A percentile compares a stretch with the other conserved stretches of the same genome.
Conservation (phyloP, 2,888 invertebrate genomes). For the Scaptomyza caliginosa region DNA sequence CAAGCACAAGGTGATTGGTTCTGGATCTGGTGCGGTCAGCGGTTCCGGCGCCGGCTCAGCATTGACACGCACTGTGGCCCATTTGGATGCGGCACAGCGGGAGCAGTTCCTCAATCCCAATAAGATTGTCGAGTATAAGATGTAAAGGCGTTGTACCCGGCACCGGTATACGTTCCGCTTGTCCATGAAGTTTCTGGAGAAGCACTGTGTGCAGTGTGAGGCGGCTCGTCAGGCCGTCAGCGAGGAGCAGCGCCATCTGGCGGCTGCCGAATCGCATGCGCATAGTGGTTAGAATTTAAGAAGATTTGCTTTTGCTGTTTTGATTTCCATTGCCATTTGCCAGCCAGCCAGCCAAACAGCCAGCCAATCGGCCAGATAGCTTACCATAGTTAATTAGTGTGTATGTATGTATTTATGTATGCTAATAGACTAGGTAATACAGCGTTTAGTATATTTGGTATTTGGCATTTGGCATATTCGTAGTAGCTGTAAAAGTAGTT, state of each 20-base stretch:
- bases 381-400: constrained; percentile 24
- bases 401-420: background rate
- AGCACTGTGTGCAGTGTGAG: constrained; percentile 81
- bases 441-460: constrained; percentile 32
- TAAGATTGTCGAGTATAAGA: constrained; percentile 84
- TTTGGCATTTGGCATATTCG: constrained; percentile 50
- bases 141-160: constrained; percentile 84
- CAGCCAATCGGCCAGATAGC: no score
- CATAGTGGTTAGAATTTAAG: constrained; percentile 72
- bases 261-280: constrained; percentile 44
- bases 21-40: constrained; percentile 32
- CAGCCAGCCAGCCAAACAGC: no score
- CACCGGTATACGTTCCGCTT: constrained; percentile 83
- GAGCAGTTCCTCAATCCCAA: constrained; percentile 84
- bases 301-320: constrained; percentile 50
- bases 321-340: constrained; percentile 26
- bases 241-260: constrained; percentile 67
- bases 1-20: constrained; percentile 69
- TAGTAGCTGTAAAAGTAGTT: constrained; percentile 69
- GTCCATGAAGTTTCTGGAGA: constrained; percentile 83
- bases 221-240: constrained; percentile 61
- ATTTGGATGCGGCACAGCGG: constrained; percentile 83
- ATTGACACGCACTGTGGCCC: constrained; percentile 83
- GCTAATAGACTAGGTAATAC: constrained; percentile 1
- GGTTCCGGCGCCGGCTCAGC: constrained; percentile 66